Evolutionary conservation across 2,888 invertebrate genomes (phyloP).

Genomic region (Tanypteryx hageni): DNA sequence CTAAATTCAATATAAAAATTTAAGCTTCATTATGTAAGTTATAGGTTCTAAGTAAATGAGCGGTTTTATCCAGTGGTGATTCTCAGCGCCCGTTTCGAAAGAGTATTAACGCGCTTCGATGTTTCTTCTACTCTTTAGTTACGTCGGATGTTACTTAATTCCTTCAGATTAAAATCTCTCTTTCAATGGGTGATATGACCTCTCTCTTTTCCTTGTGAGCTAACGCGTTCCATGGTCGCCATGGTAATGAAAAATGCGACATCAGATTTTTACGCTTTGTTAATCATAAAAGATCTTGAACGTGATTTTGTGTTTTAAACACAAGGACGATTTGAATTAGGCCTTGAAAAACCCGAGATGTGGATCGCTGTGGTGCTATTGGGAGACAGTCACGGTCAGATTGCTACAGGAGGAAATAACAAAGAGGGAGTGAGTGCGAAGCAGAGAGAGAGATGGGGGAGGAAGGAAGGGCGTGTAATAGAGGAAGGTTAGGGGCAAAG

Average conservation of each 20-base stretch:
- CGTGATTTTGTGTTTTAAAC: not conserved
- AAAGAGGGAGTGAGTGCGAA: not conserved
- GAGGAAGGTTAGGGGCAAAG: not conserved
- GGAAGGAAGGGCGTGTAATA: not conserved
- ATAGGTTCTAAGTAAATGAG: no score
- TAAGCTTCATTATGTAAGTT: no score
- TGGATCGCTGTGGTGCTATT: not conserved
- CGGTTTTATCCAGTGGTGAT: no score
- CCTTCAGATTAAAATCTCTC: no score
- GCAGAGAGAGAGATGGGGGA: not conserved
- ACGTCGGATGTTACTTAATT: no score
- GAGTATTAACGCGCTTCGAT: no score
- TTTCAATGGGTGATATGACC: no score
- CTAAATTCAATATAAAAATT: no score
- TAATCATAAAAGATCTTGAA: not conserved
- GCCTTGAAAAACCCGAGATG: not conserved
- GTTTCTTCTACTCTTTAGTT: no score
- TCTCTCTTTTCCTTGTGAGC: not conserved
- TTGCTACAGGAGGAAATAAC: not conserved
- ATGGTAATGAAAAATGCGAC: not conserved
- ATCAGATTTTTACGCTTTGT: not conserved
- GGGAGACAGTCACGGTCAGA: not conserved
- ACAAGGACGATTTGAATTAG: not conserved
- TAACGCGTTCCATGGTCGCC: not conserved
- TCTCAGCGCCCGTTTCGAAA: no score